A percentile compares a stretch with the other conserved stretches of the same genome.
These are phyloP conservation scores for Illadopsis cleaveri DNA, from an alignment of 2,113 vertebrate species.

Conservation along the genomic window DNA sequence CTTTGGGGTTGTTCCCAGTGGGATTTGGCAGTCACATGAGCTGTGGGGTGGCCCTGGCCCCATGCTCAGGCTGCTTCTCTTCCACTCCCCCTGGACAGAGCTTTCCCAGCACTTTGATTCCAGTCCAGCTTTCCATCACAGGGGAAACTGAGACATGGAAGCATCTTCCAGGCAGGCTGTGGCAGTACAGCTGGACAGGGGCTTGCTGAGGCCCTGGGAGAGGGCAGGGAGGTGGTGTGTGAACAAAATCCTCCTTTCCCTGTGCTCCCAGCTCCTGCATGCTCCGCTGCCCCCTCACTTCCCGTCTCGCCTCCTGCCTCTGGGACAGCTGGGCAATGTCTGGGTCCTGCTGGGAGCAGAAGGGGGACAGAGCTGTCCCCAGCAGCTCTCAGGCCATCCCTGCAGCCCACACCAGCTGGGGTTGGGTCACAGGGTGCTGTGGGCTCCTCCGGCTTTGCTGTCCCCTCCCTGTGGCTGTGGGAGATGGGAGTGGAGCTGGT, in stretches of 20 bases:
- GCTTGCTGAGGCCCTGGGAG: not conserved
- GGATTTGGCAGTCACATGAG: not conserved
- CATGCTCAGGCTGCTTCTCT: not conserved
- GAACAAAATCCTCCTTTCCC: not conserved
- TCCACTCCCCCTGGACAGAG: not conserved
- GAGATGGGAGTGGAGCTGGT: not conserved
- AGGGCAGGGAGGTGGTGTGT: not conserved
- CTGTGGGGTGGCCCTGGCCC: not conserved
- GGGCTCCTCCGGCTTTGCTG: not conserved
- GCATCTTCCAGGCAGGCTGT: not conserved
- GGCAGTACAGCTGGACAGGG: not conserved
- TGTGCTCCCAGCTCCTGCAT: not conserved
- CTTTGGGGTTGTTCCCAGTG: not conserved
- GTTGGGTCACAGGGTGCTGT: not conserved
- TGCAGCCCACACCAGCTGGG: not conserved
- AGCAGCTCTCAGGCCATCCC: not conserved
- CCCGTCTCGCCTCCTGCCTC: not conserved
- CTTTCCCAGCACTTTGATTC: not conserved
- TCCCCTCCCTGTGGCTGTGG: rapidly evolving
- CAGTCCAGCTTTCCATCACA: not conserved
- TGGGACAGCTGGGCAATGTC: not conserved
- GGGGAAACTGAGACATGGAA: not conserved
- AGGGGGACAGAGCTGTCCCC: not conserved
- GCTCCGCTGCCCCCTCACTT: not conserved
- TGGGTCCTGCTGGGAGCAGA: not conserved